Base-by-base conservation (phyloP, 2,888 invertebrate genomes). In the Chymomyza caudatula region DNA sequence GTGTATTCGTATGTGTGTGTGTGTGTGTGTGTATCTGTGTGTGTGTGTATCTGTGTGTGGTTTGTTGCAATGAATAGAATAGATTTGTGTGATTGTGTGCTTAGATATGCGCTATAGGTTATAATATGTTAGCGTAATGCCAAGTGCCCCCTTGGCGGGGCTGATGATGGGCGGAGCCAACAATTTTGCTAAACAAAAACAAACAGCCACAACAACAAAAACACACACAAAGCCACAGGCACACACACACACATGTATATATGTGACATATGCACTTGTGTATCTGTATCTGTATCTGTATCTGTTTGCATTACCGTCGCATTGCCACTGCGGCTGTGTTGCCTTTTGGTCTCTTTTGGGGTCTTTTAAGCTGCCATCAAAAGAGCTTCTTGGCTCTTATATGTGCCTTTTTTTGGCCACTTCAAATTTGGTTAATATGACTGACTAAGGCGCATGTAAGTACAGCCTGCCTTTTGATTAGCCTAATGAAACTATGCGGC, bases 151-250 rank as follows among this genome's bases (percentile, higher is more conserved):
- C 22, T 15, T 22, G 22, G 13, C 51, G 13, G 17, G 44, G 20
- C 76, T 86, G 86, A 86, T 87, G 84, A 86, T 82, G 87, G 85
- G 85, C 85, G 85, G 85, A 85, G 85, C 85, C 84, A 85, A 87
- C 74, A 78, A 82, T 68, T 82, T 86, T 60, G 70, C 86, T 84
- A 86, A 82, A 84, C 86, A 86, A 86, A 86, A 84, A 80, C 71
- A 81, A 63, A 60, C 57, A 65, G 54, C 65, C 65, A 47, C 74
- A 65, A 68, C 67, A 75, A 74, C 70, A 77, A 25, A 17, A 58
- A 59, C 44, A 57, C 11, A 44, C 22, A 59, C 29, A 59, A 15
- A 29, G 19, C 1, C 13, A 79, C 77, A 77, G 71, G 78, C 81
- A 68, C 69, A 74, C 57, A 65, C 76, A 74, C 2, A 11, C 29